These are phyloP conservation scores for Synanthedon myopaeformis DNA, from an alignment of 2,888 invertebrate genomes.

Conservation along the genomic window DNA sequence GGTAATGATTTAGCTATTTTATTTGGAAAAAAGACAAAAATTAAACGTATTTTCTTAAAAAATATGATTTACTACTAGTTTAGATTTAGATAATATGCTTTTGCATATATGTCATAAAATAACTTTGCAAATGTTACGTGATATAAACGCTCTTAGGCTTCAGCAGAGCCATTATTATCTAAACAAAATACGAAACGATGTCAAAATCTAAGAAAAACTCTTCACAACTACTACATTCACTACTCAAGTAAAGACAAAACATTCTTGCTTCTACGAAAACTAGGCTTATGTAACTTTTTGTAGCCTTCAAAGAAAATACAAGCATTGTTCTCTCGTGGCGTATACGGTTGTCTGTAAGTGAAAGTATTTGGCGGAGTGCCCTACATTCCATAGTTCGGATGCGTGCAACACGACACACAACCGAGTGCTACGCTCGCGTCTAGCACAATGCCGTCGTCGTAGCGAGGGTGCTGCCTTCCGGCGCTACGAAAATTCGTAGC, in stretches of 20 bases:
- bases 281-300: neutral
- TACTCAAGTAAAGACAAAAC: neutral
- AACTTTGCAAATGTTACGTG: too few species aligned
- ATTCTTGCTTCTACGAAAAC: neutral
- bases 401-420: slow-evolving; percentile 22
- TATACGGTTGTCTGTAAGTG: neutral
- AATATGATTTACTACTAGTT: too few species aligned
- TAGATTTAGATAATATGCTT: too few species aligned
- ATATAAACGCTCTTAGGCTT: too few species aligned
- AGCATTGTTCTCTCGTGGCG: neutral
- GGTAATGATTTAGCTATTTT: too few species aligned
- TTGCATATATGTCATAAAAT: too few species aligned
- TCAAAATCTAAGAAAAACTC: neutral
- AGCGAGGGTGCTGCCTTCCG: slow-evolving; percentile 22
- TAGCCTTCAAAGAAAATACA: neutral
- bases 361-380: slow-evolving; percentile 10
- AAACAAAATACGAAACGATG: neutral
- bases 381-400: slow-evolving; percentile 30
- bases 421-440: slow-evolving; percentile 25
- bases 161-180: neutral
- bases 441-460: slow-evolving; percentile 22
- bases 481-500: slow-evolving; percentile 10
- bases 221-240: neutral
- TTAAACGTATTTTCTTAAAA: too few species aligned
- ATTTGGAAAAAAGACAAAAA: too few species aligned